Base-by-base conservation (phyloP, 2,797 vertebrate species). In the Nannoperca australis region DNA sequence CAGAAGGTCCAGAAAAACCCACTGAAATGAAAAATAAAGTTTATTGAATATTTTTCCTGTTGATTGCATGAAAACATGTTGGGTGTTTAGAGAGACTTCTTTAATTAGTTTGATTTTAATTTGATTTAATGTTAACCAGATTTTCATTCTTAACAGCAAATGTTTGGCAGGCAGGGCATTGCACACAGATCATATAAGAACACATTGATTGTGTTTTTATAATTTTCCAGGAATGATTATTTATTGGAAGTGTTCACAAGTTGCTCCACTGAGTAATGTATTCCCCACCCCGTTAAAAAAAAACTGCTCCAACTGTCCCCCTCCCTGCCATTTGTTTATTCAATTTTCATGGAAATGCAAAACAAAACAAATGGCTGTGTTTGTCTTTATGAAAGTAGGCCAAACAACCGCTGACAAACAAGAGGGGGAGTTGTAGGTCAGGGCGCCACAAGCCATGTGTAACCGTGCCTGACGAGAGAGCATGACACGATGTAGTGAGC, bases 321-420 rank as follows among this genome's bases (percentile, higher is more conserved):
- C 65, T 40, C 53, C 20, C 53, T 74, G 74, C 70, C 72, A 59
- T 69, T 87, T 91, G 79, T 92, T 94, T 93, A 78, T 90, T 90
- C 74, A 81, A 89, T 94, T 95, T 94, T 93, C 71, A 95, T 95
- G 92, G 90, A 93, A 94, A 94, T 92, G 84, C 84, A 91, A 87
- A 89, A 92, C 89, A 91, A 92, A 92, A 94, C 90, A 95, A 95
- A 94, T 90, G 90, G 76, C 87, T 72, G 70, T 94, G 87, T 94
- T 94, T 93, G 90, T 95, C 91, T 89, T 93, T 77, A 90, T 90
- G 92, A 95, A 96, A 94, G 92, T 95, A 95, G 95, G 94, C 93
- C 95, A 95, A 93, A 94, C 90, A 94, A 94, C 88, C 70, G 78
- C 87, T 89, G 88, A 93, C 92, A 93, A 95, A 93, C 92, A 94